A percentile compares a stretch with the other conserved stretches of the same genome.
Evolutionary conservation across 2,113 vertebrate species (phyloP).

Genomic region (Chinchilla lanigera): DNA sequence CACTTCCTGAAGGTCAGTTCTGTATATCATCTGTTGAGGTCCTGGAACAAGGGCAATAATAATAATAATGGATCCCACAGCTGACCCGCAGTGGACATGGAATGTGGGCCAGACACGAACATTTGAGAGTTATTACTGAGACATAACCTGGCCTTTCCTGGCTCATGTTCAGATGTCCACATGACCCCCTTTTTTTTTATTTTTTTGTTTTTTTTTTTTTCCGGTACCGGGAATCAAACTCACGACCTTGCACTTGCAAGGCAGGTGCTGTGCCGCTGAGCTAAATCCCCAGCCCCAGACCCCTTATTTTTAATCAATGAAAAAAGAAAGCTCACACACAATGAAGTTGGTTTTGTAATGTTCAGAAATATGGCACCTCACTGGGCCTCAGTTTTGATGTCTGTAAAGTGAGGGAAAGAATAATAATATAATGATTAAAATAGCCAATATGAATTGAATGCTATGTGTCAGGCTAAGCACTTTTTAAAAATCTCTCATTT

Average conservation of each 20-base stretch:
- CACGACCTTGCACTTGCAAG: too few species aligned
- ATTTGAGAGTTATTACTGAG: background rate
- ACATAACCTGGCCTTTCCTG: background rate
- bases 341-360: background rate
- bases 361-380: background rate
- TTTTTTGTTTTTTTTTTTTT: too few species aligned
- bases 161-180: background rate
- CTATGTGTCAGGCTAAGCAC: background rate
- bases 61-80: background rate
- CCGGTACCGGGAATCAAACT: too few species aligned
- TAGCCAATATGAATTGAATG: background rate
- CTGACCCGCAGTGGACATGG: background rate
- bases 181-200: background rate
- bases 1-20: background rate
- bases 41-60: background rate
- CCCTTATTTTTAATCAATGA: background rate
- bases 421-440: background rate
- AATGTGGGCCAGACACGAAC: background rate
- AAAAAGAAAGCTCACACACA: background rate
- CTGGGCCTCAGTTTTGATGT: background rate
- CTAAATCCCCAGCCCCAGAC: too few species aligned
- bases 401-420: background rate
- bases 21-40: background rate
- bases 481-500: slow-evolving; percentile 23
- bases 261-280: too few species aligned